A percentile compares a stretch with the other conserved stretches of the same genome.
Conservation (phyloP, 2,888 invertebrate genomes). For the Plutella xylostella region DNA sequence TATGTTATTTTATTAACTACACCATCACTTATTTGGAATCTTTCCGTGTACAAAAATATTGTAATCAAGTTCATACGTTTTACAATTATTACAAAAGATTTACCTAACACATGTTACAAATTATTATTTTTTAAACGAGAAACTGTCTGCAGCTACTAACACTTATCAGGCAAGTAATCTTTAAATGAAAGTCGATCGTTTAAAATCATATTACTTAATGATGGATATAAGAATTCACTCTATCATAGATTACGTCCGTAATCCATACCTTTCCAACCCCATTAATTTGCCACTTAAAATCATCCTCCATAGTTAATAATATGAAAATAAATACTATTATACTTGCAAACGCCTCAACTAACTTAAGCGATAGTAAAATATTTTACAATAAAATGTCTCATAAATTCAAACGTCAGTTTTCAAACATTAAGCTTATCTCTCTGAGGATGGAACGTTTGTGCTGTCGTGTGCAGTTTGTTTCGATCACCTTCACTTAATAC, state of each 20-base stretch:
- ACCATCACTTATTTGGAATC: constrained; percentile 61
- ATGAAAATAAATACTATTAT: constrained; percentile 61
- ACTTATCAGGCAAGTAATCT: neutral
- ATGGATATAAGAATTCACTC: no score
- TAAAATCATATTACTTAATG: neutral
- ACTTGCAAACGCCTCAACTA: constrained; percentile 64
- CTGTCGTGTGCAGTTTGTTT: constrained; percentile 60
- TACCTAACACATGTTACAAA: constrained; percentile 48
- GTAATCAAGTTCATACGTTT: constrained; percentile 62
- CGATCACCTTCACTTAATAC: constrained; percentile 54
- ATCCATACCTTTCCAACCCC: no score
- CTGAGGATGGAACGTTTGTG: constrained; percentile 69
- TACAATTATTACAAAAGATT: constrained; percentile 41
- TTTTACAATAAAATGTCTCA: constrained; percentile 68
- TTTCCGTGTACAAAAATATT: constrained; percentile 52
- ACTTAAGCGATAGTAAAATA: constrained; percentile 65
- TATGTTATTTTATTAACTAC: constrained; percentile 66
- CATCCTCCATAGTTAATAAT: constrained; percentile 31
- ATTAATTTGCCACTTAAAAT: constrained; percentile 42
- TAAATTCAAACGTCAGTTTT: constrained; percentile 68
- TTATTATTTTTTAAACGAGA: constrained; percentile 14
- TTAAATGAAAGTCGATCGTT: neutral
- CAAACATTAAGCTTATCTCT: constrained; percentile 62
- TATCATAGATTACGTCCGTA: no score
- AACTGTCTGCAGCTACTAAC: neutral